Base-by-base conservation (phyloP, 2,113 vertebrate species). In the Oryzias javanicus region DNA sequence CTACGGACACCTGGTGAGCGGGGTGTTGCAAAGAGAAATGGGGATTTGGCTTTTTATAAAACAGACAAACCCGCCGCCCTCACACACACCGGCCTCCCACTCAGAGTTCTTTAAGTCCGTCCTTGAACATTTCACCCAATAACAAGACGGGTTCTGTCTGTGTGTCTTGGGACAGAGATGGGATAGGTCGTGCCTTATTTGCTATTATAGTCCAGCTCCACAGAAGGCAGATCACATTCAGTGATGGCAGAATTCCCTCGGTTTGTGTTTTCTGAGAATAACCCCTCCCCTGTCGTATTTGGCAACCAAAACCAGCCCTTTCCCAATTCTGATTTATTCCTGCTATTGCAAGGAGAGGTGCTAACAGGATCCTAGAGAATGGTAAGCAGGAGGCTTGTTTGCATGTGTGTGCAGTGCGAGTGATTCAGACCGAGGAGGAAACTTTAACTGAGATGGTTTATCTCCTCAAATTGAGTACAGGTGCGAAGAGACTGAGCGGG, bases 301-400 rank as follows among this genome's bases (percentile, higher is more conserved):
- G 80, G 81, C 81, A 86, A 76, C 79, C 78, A 81, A 87, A 87
- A 86, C 88, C 88, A 87, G 82, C 67, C 68, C 79, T 82, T 85
- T 79, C 82, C 83, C 86, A 80, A 78, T 44, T 65, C 63, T 86
- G 75, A 87, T 88, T 81, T 86, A 88, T 89, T 79, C 71, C 68
- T 82, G 64, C 79, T 49, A 62, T 74, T 70, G 64, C 63, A 65
- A 69, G 67, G 66, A 67, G 64, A 78, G 77, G 74, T 83, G 68
- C 76, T 84, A 82, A 84, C 81, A 82, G 83, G 83, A 67, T 86
- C 81, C 83, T 53, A 51, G 81, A 78, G 87, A 84, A 79, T 63
- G 64, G 60, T 68, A 57, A 64, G 61, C 68, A 70, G 69, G 74
- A 63, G 60, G 71, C 56, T 52, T 27, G 54, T 49, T 27, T 53